Base-by-base conservation (phyloP, 1,140 invertebrate genomes). In the Pseudomyrmex sp. region DNA sequence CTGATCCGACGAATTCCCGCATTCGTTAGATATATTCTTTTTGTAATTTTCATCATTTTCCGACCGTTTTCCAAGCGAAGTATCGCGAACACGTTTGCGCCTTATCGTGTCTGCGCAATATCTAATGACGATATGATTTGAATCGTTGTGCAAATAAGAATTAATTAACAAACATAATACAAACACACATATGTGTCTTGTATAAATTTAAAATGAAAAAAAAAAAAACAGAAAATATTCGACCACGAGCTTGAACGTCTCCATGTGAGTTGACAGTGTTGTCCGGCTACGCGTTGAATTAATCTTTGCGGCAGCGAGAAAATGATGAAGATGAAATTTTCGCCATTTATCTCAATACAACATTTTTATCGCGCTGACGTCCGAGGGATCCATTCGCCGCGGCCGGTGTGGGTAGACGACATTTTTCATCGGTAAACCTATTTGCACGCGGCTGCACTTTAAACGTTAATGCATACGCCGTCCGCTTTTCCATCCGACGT, bases 391-490 rank as follows among this genome's bases (percentile, higher is more conserved):
- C 15, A 44, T 10, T 35, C 62, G 59, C 46, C n/a, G 15, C 7
- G 44, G 72, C 20, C 58, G 58, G 48, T 61, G 73, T 18, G 35
- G 46, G 59, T 62, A 59, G 52, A 79, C 75, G 75, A 79, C 65
- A 80, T 80, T 80, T 80, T 70, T 80, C 76, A 80, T 80, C 76
- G 76, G 76, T 80, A 80, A 80, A 80, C 54, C 76, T 80, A 80
- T 80, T 80, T 80, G 65, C 75, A 23, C 63, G 65, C 10, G 65
- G n/a, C 76, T 59, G 76, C 76, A 70, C 76, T 80, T 80, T 80
- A 80, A 80, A 80, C 76, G 76, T 70, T 80, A 80, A 80, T 80
- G 76, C 76, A 80, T 70, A 79, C 59, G 63, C 65, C 76, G 65
- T 59, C 44, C 76, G 63, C 62, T 77, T 77, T 59, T 65, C 23